Evolutionary conservation across 2,113 vertebrate genomes (phyloP).

Genomic region (Promerops cafer): DNA sequence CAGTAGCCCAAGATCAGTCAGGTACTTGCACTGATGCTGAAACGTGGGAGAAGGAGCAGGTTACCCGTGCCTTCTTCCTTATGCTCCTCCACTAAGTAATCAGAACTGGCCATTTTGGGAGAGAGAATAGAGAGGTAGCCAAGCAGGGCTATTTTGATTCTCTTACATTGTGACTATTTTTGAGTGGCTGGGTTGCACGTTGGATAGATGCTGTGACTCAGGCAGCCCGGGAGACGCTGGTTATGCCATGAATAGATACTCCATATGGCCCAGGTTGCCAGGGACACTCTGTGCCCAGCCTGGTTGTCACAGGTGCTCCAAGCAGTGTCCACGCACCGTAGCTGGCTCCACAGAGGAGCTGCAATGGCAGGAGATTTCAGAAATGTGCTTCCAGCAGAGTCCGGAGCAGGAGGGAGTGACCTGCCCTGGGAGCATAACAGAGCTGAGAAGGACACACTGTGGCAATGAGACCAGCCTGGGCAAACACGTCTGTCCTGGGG

Average conservation of each 20-base stretch:
- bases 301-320: neutral
- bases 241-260: neutral
- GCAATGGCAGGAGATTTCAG: neutral
- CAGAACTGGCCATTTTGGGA: neutral
- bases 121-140: neutral
- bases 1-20: neutral
- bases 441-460: neutral
- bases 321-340: neutral
- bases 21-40: neutral
- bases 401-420: fast-evolving
- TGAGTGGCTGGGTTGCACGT: neutral
- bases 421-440: neutral
- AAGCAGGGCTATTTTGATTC: neutral
- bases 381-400: neutral
- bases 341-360: neutral
- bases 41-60: neutral
- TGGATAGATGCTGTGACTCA: neutral
- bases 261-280: neutral
- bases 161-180: neutral
- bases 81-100: neutral
- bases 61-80: neutral
- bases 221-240: neutral
- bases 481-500: neutral
- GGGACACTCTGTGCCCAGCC: neutral
- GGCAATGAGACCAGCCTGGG: neutral